Base-by-base conservation (phyloP, 2,888 invertebrate species). In the Drosophila peninsularis region DNA sequence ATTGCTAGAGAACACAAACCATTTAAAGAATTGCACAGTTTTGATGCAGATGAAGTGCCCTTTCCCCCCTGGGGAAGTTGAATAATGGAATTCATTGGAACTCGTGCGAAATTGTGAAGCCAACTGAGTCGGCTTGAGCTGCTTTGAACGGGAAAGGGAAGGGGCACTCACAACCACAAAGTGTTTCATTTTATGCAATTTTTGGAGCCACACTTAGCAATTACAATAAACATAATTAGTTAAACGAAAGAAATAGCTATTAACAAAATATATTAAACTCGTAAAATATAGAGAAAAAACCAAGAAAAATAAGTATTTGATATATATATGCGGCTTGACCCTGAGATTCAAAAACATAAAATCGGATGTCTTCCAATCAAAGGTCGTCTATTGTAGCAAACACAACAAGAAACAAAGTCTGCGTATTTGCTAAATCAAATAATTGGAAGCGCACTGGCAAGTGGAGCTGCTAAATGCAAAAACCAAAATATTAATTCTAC, bases 351-450 rank as follows among this genome's bases (percentile, higher is more conserved):
- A 91, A 91, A 89, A 88, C 88, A 83, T 86, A 91, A 90, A 92
- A 92, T 92, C 92, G 90, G 91, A 92, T 91, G 92, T 92, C 92
- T 92, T 92, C 92, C 92, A 92, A 92, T 91, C 90, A 91, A 91
- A 91, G 90, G 90, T 91, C 91, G 91, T 92, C 90, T 92, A 91
- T 91, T 89, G 89, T 87, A 90, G 90, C 90, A 88, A 78, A 89
- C 85, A 86, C 86, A 85, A 90, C 73, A 83, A 84, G 88, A 84
- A 89, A 76, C 85, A 80, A 85, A 86, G 90, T 88, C 90, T 90
- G 90, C 90, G 85, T 83, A 81, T 87, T 87, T 83, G 90, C 87
- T 85, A 76, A 79, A 69, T 56, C 44, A 89, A 80, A 60, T 60
- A 73, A 77, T 76, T 89, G 82, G 88, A 89, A 85, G 88, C 69